Conservation (phyloP, 2,797 vertebrate genomes). For the Sciurus vulgaris region DNA sequence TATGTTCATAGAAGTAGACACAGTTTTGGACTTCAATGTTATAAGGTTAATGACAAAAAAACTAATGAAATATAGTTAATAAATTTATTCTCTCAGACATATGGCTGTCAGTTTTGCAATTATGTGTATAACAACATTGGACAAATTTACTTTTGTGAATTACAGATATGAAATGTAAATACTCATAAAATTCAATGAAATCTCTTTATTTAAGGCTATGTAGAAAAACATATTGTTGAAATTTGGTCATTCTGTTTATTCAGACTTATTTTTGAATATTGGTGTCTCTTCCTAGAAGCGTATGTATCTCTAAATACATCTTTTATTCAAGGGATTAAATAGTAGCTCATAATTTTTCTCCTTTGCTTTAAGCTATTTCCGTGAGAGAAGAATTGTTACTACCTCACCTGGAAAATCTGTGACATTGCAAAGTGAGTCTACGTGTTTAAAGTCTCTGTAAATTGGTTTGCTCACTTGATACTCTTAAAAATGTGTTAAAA, state of each 20-base stretch:
- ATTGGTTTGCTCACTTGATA: background rate
- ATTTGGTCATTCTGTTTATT: conserved; percentile 2
- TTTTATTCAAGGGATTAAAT: background rate
- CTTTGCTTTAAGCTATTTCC: conserved; percentile 86
- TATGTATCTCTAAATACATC: background rate
- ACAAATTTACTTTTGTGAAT: conserved; percentile 40
- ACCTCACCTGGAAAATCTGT: conserved; percentile 77
- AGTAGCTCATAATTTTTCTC: conserved; percentile 40
- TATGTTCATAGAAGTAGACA: background rate
- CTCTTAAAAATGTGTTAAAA: background rate
- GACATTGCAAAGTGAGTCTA: conserved; percentile 85
- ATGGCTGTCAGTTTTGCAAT: conserved; percentile 34
- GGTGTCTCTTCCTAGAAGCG: background rate
- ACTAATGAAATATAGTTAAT: background rate
- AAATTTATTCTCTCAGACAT: background rate
- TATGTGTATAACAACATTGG: background rate
- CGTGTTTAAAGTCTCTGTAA: conserved; percentile 70
- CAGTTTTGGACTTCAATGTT: conserved; percentile 3
- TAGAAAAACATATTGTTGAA: background rate
- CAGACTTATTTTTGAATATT: conserved; percentile 23
- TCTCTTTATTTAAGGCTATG: background rate
- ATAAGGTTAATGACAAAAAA: conserved; percentile 24
- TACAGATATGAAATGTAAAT: conserved; percentile 16
- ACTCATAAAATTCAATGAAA: background rate
- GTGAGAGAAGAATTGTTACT: conserved; percentile 85